Percentiles rank a stretch among this genome's conserved stretches.
Evolutionary conservation across 2,797 vertebrate genomes (phyloP).

Genomic region (Brachyalestes nurse): DNA sequence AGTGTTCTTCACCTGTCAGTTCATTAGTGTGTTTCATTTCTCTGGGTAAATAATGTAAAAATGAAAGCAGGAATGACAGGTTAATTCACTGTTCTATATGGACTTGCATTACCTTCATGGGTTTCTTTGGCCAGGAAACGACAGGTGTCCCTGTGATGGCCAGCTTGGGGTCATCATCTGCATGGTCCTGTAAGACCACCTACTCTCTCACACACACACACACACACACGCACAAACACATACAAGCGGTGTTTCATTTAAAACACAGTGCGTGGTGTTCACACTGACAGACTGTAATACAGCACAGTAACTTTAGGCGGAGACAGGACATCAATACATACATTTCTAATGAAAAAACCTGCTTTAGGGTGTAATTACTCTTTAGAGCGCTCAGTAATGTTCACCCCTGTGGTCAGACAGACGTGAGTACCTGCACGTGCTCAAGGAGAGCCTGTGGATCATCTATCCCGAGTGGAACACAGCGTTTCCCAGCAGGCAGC

Average conservation of each 20-base stretch:
- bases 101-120: conserved; percentile 81
- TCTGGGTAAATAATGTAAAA: neutral
- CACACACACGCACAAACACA: conserved; percentile 4
- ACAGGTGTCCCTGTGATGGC: conserved; percentile 92
- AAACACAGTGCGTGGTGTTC: neutral
- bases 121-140: conserved; percentile 92
- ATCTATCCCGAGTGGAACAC: conserved; percentile 90
- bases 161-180: conserved; percentile 89
- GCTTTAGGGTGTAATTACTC: too few relatives aligned
- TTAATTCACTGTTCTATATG: neutral
- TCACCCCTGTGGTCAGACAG: neutral
- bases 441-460: conserved; percentile 91
- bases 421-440: conserved; percentile 87
- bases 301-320: neutral
- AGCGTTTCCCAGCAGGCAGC: conserved; percentile 93
- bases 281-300: neutral
- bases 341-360: too few relatives aligned
- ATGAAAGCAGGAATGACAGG: too few relatives aligned
- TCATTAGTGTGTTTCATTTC: neutral
- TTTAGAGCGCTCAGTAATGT: too few relatives aligned
- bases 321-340: neutral
- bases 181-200: conserved; percentile 93
- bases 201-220: conserved; percentile 60
- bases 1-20: too few relatives aligned
- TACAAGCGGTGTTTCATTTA: neutral